Percentiles rank a stretch among this genome's conserved stretches.
Conservation (phyloP, 1,140 invertebrate genomes). For the Lasioglossum albipes region DNA sequence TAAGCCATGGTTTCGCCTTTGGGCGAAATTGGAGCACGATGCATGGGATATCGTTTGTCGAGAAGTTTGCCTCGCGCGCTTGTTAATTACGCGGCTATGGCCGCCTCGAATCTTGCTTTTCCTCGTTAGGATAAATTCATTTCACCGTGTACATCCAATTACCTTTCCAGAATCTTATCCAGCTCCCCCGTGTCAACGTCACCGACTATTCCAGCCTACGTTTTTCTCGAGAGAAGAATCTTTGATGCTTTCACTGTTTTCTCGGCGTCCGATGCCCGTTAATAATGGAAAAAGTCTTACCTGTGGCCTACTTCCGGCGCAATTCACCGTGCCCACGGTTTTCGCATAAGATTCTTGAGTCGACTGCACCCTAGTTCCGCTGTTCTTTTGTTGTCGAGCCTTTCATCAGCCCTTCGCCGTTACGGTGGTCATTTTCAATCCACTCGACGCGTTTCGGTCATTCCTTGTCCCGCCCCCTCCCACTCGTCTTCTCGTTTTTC, state of each 20-base stretch:
- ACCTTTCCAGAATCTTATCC: too few relatives aligned
- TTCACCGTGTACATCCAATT: too few relatives aligned
- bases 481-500: not conserved
- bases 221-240: not conserved
- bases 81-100: too few relatives aligned
- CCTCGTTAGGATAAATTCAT: too few relatives aligned
- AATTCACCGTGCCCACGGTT: conserved; percentile 24
- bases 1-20: too few relatives aligned
- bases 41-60: too few relatives aligned
- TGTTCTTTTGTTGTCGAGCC: conserved; percentile 32
- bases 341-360: conserved; percentile 27
- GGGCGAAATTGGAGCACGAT: too few relatives aligned
- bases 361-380: conserved; percentile 11
- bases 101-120: too few relatives aligned
- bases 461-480: not conserved
- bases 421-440: not conserved
- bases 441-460: not conserved
- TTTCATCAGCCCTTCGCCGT: conserved; percentile 24
- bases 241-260: not conserved
- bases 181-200: too few relatives aligned
- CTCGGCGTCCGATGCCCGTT: conserved; percentile 1
- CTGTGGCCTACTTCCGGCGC: conserved; percentile 26
- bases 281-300: conserved; percentile 39
- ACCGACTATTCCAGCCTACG: too few relatives aligned
- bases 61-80: too few relatives aligned